Percentiles rank a stretch among this genome's conserved stretches.
phyloP scores from a whole-genome alignment of 2,888 invertebrate species.

The Mellilla xanthometata region DNA sequence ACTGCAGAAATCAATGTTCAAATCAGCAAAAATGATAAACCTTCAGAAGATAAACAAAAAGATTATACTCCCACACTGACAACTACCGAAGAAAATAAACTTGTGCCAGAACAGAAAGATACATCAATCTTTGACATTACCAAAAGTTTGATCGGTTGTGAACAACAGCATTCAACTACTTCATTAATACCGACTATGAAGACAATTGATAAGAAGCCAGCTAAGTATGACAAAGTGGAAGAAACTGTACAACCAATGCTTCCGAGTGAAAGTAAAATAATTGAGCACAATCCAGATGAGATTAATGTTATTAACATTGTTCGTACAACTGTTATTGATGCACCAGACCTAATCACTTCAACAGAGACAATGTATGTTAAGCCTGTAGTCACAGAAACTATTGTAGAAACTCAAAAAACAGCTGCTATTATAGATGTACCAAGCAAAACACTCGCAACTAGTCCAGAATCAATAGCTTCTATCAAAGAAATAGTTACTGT shows the following conservation, averaged over 20 bases:
- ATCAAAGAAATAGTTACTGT: too few relatives aligned
- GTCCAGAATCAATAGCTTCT: too few relatives aligned
- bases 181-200: slow-evolving; percentile 11
- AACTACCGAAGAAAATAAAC: neutral
- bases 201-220: neutral
- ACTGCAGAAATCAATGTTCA: slow-evolving; percentile 54
- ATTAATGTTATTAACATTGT: slow-evolving; percentile 14
- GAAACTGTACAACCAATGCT: neutral
- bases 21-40: slow-evolving; percentile 32
- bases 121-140: slow-evolving; percentile 25
- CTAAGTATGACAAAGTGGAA: neutral
- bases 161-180: slow-evolving; percentile 29
- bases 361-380: slow-evolving; percentile 11
- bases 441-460: too few relatives aligned
- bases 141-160: slow-evolving; percentile 35
- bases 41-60: neutral
- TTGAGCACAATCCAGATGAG: slow-evolving; percentile 6
- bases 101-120: slow-evolving; percentile 12
- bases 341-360: slow-evolving; percentile 18
- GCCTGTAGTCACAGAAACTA: slow-evolving; percentile 14
- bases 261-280: slow-evolving; percentile 1
- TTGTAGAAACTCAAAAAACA: too few relatives aligned
- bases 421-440: too few relatives aligned
- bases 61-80: neutral
- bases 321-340: slow-evolving; percentile 16